Conservation (phyloP, 2,113 vertebrate genomes). For the Calypte anna region DNA sequence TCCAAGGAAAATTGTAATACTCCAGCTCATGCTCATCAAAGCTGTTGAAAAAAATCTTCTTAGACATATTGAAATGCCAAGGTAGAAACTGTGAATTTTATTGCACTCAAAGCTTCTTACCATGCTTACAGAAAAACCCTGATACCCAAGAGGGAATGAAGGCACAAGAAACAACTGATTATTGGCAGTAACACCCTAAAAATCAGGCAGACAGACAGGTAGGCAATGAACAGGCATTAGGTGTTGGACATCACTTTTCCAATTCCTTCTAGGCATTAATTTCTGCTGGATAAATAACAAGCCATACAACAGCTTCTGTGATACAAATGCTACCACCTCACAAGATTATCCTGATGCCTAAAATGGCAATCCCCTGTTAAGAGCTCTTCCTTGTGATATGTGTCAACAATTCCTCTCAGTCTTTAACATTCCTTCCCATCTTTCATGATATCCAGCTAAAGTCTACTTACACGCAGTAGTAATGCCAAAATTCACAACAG, state of each 20-base stretch:
- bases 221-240: background rate
- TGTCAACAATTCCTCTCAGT: background rate
- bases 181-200: background rate
- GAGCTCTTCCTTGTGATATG: background rate
- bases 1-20: background rate
- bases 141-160: background rate
- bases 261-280: background rate
- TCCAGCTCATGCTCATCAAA: background rate
- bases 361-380: background rate
- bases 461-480: background rate
- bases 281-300: background rate
- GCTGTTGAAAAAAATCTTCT: background rate
- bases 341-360: background rate
- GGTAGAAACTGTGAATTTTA: background rate
- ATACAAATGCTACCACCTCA: background rate
- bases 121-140: background rate
- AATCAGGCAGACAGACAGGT: background rate
- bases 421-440: background rate
- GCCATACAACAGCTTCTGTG: background rate
- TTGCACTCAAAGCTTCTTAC: background rate
- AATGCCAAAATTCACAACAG: background rate
- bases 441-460: background rate
- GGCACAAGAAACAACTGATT: background rate
- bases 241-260: background rate
- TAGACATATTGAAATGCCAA: background rate